Percentiles rank a stretch among this genome's conserved stretches.
Conservation (phyloP, 2,797 vertebrate species). For the Phataginus tetradactyla region DNA sequence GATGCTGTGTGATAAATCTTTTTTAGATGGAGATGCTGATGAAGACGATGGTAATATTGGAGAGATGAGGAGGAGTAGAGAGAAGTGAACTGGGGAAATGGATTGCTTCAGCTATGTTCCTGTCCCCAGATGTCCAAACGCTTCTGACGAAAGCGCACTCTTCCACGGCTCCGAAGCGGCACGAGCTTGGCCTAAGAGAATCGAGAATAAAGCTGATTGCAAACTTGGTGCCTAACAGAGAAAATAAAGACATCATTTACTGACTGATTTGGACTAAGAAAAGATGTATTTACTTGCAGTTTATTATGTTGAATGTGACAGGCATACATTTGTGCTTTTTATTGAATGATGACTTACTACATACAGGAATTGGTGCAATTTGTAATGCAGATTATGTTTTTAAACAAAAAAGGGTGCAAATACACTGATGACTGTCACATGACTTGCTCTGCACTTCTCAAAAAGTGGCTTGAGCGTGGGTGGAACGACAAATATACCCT, state of each 20-base stretch:
- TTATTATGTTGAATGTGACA: constrained; percentile 83
- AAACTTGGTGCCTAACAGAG: constrained; percentile 79
- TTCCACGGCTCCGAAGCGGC: constrained; percentile 46
- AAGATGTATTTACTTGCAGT: constrained; percentile 84
- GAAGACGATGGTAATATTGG: not conserved
- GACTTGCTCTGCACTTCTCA: constrained; percentile 77
- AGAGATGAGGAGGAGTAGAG: not conserved
- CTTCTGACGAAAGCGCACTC: constrained; percentile 29
- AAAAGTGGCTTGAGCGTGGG: constrained; percentile 81
- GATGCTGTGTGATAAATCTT: not conserved
- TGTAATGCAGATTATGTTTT: constrained; percentile 85
- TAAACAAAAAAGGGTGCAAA: constrained; percentile 83
- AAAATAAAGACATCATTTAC: constrained; percentile 83
- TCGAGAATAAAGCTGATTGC: constrained; percentile 81
- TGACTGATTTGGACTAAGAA: constrained; percentile 83
- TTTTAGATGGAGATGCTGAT: not conserved
- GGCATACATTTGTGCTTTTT: constrained; percentile 84
- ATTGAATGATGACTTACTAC: constrained; percentile 83
- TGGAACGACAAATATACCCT: constrained; percentile 77
- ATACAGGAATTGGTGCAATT: constrained; percentile 82
- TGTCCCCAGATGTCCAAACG: constrained; percentile 2
- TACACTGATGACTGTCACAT: constrained; percentile 82
- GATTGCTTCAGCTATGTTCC: not conserved
- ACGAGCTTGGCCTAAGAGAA: constrained; percentile 75
- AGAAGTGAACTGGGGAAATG: not conserved